Base-by-base conservation (phyloP, 2,888 invertebrate genomes). In the Bugula neritina region DNA sequence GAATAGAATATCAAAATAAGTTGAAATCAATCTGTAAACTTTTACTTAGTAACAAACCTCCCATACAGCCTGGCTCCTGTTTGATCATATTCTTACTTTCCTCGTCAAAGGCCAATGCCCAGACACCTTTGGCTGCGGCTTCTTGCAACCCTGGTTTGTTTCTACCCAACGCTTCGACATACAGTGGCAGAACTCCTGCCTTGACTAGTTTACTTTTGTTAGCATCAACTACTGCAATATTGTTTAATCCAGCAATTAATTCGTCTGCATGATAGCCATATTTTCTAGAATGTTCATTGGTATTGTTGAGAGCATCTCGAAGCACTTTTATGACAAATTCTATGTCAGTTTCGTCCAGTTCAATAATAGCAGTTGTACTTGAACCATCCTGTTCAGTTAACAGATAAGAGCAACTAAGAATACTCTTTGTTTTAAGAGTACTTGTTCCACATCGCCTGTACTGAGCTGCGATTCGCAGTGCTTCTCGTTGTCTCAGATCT, bases 181-280 rank as follows among this genome's bases (percentile, higher is more conserved):
- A 70, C 2, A 70, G 35, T 21, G 70, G 70, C 21, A 70, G 70
- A 1, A 70, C 70, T 35, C 70, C 70, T 13, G 52, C 43, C 3
- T 70, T 29, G 21, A 70, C 70, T 21, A 70, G 43, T 21, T 5
- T 29, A n/a, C 23, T 54, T 23, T 70, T 70, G 43, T 70, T 70
- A 52, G 23, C 10, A 23, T 70, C 70, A 2, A 54, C 43, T 17
- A 70, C 70, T 17, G 70, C 70, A 35, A 70, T 74, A 3, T 77
- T 75, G 10, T 75, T 76, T 27, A 79, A 70, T 1, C 79, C 79
- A 52, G 76, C 75, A 2, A 79, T 72, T 1, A 80, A 74, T 71
- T 80, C 80, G 13, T 77, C 73, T 17, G 77, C 73, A 55, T 76
- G 75, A 70, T 78, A 79, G 0, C 79, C 79, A 71, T 76, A 73